These are phyloP conservation scores for Nesogale talazaci DNA, from an alignment of 2,113 vertebrate genomes.

Conservation along the genomic window DNA sequence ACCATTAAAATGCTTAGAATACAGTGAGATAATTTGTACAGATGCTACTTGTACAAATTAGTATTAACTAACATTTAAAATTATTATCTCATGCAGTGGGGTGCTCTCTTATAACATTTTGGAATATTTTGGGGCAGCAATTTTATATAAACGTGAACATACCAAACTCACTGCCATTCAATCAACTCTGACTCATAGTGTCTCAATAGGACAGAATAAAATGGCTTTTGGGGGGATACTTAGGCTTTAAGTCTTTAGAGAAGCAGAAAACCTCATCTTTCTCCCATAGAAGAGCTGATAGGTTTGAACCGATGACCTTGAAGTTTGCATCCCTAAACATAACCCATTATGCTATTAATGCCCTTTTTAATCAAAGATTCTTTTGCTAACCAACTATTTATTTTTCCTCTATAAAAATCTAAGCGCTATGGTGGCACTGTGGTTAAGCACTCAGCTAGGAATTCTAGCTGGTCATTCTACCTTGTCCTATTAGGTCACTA, in stretches of 20 bases:
- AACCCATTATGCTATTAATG: neutral
- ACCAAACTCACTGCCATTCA: too few species aligned
- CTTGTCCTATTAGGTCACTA: neutral
- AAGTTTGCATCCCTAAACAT: too few species aligned
- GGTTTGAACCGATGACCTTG: too few species aligned
- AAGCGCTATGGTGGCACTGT: neutral
- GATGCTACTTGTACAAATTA: neutral
- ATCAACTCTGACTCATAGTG: too few species aligned
- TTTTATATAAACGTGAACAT: neutral
- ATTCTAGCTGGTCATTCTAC: too few species aligned
- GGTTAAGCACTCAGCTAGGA: neutral
- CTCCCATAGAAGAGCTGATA: too few species aligned
- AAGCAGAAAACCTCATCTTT: too few species aligned
- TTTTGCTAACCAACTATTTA: slow-evolving; percentile 5
- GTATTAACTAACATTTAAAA: neutral
- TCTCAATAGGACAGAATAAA: too few species aligned
- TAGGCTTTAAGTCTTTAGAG: too few species aligned
- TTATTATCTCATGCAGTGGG: neutral
- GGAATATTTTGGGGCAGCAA: neutral
- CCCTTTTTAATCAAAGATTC: neutral
- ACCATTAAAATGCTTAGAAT: neutral
- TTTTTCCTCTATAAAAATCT: neutral
- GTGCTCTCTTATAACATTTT: neutral
- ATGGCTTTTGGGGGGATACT: too few species aligned
- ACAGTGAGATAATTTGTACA: neutral